Conservation (phyloP, 2,113 vertebrate species). For the Nothoprocta pentlandii region DNA sequence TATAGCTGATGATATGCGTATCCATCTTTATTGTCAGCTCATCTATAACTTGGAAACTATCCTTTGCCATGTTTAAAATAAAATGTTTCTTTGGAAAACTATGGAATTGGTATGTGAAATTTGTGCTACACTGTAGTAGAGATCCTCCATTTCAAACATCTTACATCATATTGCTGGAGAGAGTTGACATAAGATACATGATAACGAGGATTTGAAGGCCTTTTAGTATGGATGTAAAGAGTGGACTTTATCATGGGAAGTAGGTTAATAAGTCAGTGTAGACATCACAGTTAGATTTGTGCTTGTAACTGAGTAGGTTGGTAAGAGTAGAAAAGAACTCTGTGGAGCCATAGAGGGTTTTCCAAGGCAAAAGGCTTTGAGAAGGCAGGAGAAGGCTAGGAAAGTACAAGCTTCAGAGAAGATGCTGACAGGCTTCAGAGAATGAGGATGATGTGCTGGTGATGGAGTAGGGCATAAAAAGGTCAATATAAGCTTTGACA, state of each 20-base stretch:
- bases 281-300: not conserved
- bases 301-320: not conserved
- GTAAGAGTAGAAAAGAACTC: not conserved
- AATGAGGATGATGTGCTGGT: not conserved
- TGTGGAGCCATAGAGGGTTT: not conserved
- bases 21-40: rapidly evolving
- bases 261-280: not conserved
- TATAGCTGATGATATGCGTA: not conserved
- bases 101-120: not conserved
- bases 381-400: not conserved
- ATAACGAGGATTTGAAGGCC: not conserved
- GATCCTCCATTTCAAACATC: not conserved
- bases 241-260: not conserved
- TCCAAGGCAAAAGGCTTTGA: not conserved
- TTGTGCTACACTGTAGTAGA: not conserved
- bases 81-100: not conserved
- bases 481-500: not conserved
- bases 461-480: not conserved
- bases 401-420: not conserved
- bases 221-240: not conserved
- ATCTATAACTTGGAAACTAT: not conserved
- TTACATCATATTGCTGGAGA: not conserved
- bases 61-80: not conserved
- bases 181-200: not conserved
- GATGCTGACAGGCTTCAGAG: not conserved